Base-by-base conservation (phyloP, 2,113 vertebrate species). In the Cavia aperea region DNA sequence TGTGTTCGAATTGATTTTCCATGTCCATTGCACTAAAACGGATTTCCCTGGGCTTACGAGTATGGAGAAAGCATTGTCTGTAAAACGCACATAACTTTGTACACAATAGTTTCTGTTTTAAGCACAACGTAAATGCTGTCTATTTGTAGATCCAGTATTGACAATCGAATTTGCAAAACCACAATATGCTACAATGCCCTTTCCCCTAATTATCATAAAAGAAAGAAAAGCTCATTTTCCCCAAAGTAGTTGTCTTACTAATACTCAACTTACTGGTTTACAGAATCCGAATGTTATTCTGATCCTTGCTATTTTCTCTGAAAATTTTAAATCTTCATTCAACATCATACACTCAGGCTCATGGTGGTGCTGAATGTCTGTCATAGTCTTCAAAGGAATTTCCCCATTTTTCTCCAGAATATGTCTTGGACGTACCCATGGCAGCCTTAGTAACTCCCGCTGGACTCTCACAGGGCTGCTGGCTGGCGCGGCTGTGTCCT, bases 61-160 rank as follows among this genome's bases (percentile, higher is more conserved):
- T 56, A 23, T 12, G 60, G 7, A 0, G n/a, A 92, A 92, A 36
- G 5, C 51, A 79, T 70, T 8, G 65, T 95, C 56, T 77, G 15
- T 93, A 51, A 94, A 91, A 87, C 77, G 95, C 95, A 94, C 89
- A 94, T 87, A 97, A 93, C 60, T 97, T 97, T 92, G 95, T 92
- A 96, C 93, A 95, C 68, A 89, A 89, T 84, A 96, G 94, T 78
- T 96, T 97, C 93, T 95, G 79, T 96, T 97, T 97, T 97, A 97
- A 89, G 88, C 68, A 96, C 82, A 96, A 89, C 90, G 96, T 97
- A 96, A 96, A 97, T 96, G 92, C 68, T 65, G 58, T 96, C 95
- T 94, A 95, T 95, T 96, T 96, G 93, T 95, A 95, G 81, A 96
- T 82, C 60, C 84, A 86, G 60, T 60, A 91, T 89, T 91, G 89